phyloP scores from a whole-genome alignment of 2,113 vertebrate genomes.

The Pyxicephalus adspersus region DNA sequence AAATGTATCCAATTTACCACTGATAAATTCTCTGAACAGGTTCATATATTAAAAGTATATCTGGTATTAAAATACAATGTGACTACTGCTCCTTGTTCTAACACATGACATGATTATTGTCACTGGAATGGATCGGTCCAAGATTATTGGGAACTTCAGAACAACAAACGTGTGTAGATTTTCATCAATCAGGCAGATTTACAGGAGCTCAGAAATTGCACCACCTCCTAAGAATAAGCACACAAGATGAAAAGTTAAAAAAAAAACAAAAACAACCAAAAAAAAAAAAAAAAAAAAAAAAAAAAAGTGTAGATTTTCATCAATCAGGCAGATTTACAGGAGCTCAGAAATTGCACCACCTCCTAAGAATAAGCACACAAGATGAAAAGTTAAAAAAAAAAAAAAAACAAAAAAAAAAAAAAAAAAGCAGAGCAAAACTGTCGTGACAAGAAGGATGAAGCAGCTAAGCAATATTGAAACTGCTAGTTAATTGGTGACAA shows the following conservation, averaged over 20 bases:
- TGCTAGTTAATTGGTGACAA: neutral
- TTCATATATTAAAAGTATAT: neutral
- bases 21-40: constrained; percentile 5
- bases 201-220: constrained; percentile 79
- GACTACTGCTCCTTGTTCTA: neutral
- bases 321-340: constrained; percentile 66
- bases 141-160: neutral
- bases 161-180: neutral
- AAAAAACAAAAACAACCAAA: constrained; percentile 81
- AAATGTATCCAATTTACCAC: neutral
- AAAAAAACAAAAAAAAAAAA: constrained; percentile 56
- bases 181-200: constrained; percentile 60
- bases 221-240: constrained; percentile 73
- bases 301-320: constrained; percentile 22
- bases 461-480: constrained; percentile 37
- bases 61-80: neutral
- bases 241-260: neutral
- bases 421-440: constrained; percentile 52
- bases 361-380: constrained; percentile 66
- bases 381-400: constrained; percentile 60
- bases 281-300: constrained; percentile 57
- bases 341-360: constrained; percentile 81
- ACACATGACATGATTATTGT: neutral
- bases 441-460: constrained; percentile 11
- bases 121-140: neutral